A percentile compares a stretch with the other conserved stretches of the same genome.
Conservation (phyloP, 1,140 invertebrate species). For the Branchinecta lindahli region DNA sequence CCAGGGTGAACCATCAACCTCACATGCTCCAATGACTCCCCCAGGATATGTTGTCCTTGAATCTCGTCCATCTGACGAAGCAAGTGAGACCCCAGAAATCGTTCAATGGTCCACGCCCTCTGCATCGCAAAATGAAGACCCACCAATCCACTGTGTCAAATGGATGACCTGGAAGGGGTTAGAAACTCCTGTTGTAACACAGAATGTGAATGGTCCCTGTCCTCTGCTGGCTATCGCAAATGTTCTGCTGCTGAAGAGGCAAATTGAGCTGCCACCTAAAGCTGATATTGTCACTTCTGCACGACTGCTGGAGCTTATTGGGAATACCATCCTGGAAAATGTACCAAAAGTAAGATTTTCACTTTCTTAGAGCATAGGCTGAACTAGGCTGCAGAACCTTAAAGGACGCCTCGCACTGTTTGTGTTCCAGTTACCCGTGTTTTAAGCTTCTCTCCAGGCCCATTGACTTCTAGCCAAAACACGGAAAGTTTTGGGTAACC, state of each 20-base stretch:
- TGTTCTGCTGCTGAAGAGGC: slow-evolving; percentile 36
- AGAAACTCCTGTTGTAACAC: slow-evolving; percentile 38
- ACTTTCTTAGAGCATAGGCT: too few species aligned
- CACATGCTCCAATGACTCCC: too few species aligned
- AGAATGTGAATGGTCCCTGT: slow-evolving; percentile 47
- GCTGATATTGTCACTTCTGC: slow-evolving; percentile 37
- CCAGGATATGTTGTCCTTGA: too few species aligned
- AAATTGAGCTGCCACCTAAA: slow-evolving; percentile 33
- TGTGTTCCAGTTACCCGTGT: neutral
- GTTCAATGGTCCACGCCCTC: too few species aligned
- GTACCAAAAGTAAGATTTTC: slow-evolving; percentile 31
- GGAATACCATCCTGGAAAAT: slow-evolving; percentile 35
- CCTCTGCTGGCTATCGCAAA: slow-evolving; percentile 43
- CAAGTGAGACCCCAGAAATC: too few species aligned
- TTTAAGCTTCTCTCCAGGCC: neutral
- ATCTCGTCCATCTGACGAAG: too few species aligned
- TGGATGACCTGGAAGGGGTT: slow-evolving; percentile 35
- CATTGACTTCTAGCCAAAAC: too few species aligned
- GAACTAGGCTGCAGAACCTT: too few species aligned
- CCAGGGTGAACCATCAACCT: too few species aligned
- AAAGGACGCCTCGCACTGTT: too few species aligned
- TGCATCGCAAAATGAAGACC: neutral
- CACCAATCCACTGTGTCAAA: slow-evolving; percentile 34
- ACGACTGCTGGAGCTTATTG: slow-evolving; percentile 39
- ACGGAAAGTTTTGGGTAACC: neutral